Evolutionary conservation across 1,140 invertebrate species (phyloP), one percentile per base, ranked within the genome.

Genomic region (Drosophila takahashii): DNA sequence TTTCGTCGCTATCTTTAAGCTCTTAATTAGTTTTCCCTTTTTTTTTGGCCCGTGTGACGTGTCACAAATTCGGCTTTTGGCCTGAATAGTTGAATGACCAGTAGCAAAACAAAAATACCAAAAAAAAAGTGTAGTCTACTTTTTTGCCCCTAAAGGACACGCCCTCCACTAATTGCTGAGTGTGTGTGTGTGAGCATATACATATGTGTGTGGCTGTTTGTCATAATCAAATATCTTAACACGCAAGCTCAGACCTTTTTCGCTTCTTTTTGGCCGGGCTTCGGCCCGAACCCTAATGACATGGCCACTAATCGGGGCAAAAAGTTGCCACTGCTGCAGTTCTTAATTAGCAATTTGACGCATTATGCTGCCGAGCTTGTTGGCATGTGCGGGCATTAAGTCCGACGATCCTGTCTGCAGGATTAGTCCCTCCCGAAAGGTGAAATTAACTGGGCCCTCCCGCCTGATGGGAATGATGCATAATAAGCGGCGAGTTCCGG

Each of bases 151-250:
- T 58, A 29, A 67, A 77, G 81, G 81, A 86, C 81, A 81, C 83
- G 81, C 81, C 81, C 77, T 76, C 69, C 47, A 41, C 81, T 84
- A 84, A 84, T 84, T 85, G 54, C 36, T 39, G 36, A 44, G 51
- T 51, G 52, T 41, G 53, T 65, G 48, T 48, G 39, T 51, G n/a
- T 10, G 37, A 22, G 47, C 59, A 37, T 32, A 37, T 44, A 36
- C 39, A 9, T 11, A 11, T 39, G 34, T 64, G 11, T 59, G 53
- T 56, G 48, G 16, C 34, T 81, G 70, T 87, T 71, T 86, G 81
- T 87, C 81, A 86, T 86, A 86, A 87, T 86, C 75, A 86, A 86
- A 81, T 87, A 77, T 75, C 65, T 86, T 66, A 87, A 79, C 81
- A 86, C 81, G 81, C 81, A 86, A 86, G 74, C 65, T 74, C 54